Conservation (phyloP, 2,113 vertebrate species). For the Platysternon megacephalum region DNA sequence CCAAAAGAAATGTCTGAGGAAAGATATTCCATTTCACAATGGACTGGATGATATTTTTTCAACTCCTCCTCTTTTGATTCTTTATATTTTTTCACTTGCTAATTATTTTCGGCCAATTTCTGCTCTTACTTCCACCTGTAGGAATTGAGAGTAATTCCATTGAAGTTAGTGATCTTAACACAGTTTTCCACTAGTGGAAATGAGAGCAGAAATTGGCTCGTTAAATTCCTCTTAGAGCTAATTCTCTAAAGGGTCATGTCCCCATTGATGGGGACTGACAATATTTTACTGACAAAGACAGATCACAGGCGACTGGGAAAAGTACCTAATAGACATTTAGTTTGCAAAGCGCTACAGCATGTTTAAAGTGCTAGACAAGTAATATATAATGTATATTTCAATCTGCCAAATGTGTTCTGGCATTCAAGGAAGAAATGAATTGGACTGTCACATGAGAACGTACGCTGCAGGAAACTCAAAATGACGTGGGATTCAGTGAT, state of each 20-base stretch:
- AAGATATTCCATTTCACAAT: not conserved
- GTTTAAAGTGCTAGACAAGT: not conserved
- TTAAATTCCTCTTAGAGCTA: not conserved
- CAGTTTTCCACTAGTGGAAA: not conserved
- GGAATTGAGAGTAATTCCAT: not conserved
- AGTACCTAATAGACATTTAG: not conserved
- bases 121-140: not conserved
- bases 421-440: not conserved
- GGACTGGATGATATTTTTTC: not conserved
- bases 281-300: not conserved
- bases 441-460: not conserved
- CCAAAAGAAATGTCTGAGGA: not conserved
- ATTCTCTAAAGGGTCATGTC: not conserved
- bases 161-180: not conserved
- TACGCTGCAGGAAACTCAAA: not conserved
- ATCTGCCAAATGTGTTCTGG: not conserved
- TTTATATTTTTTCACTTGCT: not conserved
- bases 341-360: not conserved
- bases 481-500: not conserved
- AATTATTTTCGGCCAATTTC: not conserved
- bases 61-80: accelerated
- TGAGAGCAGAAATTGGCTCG: not conserved
- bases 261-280: not conserved
- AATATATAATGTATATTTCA: not conserved
- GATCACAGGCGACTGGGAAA: not conserved